Conservation (phyloP, 2,888 invertebrate genomes). For the Apotomis capreana region DNA sequence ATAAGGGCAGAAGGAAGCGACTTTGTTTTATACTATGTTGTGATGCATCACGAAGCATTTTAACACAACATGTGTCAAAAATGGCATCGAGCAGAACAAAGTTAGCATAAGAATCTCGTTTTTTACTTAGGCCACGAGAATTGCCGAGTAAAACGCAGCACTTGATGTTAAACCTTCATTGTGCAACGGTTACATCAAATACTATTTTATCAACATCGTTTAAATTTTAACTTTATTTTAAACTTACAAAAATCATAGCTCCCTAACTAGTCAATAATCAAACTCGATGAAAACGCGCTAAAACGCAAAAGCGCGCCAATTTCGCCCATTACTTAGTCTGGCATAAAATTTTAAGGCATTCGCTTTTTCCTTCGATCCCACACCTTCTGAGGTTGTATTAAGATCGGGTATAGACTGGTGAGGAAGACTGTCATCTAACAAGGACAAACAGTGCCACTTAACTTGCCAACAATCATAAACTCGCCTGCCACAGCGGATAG, state of each 20-base stretch:
- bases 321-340: conserved; percentile 30
- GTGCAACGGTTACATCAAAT: too few relatives aligned
- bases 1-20: too few relatives aligned
- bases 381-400: background rate
- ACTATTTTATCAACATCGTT: too few relatives aligned
- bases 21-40: too few relatives aligned
- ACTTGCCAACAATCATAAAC: conserved; percentile 40
- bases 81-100: too few relatives aligned
- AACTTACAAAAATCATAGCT: background rate
- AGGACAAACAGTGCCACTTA: conserved; percentile 41
- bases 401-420: background rate
- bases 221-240: too few relatives aligned
- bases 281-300: conserved; percentile 18
- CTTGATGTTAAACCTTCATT: too few relatives aligned
- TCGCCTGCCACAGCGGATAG: conserved; percentile 13
- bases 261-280: conserved; percentile 16
- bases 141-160: too few relatives aligned
- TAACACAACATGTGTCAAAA: too few relatives aligned
- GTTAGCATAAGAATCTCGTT: too few relatives aligned
- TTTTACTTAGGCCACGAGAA: too few relatives aligned
- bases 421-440: conserved; percentile 31
- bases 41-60: too few relatives aligned
- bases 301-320: conserved; percentile 21
- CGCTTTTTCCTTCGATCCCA: background rate
- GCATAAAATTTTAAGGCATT: conserved; percentile 28